phyloP scores from a whole-genome alignment of 2,113 vertebrate genomes.

The Sapayoa aenigma region DNA sequence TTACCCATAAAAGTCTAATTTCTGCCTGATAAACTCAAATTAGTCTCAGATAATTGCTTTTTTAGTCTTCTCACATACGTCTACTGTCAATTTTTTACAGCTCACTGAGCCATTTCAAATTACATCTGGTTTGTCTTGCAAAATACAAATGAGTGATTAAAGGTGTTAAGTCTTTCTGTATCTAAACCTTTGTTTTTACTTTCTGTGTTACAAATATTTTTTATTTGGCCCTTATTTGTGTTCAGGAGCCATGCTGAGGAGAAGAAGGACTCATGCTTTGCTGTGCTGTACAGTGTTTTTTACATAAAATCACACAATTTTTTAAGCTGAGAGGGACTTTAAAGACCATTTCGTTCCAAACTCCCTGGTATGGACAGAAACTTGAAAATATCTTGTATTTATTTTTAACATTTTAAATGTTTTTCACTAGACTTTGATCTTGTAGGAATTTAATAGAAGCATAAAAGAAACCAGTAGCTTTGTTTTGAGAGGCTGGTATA shows the following conservation, averaged over 20 bases:
- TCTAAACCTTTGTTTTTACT: not conserved
- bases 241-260: not conserved
- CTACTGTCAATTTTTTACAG: constrained; percentile 60
- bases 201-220: not conserved
- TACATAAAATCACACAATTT: not conserved
- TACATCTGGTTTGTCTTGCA: constrained; percentile 42
- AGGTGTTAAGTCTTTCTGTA: not conserved
- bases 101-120: constrained; percentile 55
- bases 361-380: not conserved
- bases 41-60: constrained; percentile 66
- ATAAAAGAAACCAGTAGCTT: not conserved
- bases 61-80: constrained; percentile 36
- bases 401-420: not conserved
- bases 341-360: not conserved
- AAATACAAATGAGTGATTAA: constrained; percentile 49
- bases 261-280: not conserved
- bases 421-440: not conserved
- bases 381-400: not conserved
- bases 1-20: constrained; percentile 39
- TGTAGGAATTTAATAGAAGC: not conserved
- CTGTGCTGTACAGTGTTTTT: not conserved
- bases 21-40: constrained; percentile 67
- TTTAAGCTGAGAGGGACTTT: not conserved
- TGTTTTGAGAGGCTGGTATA: not conserved
- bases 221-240: not conserved